Percentiles rank a stretch among this genome's conserved stretches.
Evolutionary conservation across 2,888 invertebrate species (phyloP).

Genomic region (Scotopteryx bipunctaria): DNA sequence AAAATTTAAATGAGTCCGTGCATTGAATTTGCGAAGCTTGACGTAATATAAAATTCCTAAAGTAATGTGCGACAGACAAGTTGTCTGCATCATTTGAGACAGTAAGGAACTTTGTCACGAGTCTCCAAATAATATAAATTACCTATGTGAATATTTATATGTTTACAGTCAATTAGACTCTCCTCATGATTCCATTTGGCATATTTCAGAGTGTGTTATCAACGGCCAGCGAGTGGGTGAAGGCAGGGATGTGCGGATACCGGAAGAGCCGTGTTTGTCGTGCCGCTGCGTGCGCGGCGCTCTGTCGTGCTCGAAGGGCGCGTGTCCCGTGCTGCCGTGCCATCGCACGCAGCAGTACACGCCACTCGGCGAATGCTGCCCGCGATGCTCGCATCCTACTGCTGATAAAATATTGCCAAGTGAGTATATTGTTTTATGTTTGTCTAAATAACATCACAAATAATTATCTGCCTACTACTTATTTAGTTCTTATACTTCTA

Average conservation of each 20-base stretch:
- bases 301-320: conserved; percentile 91
- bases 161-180: too few species aligned
- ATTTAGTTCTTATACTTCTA: background rate
- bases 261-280: conserved; percentile 93
- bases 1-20: conserved; percentile 47
- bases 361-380: conserved; percentile 92
- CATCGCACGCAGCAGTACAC: conserved; percentile 86
- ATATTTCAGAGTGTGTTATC: conserved; percentile 88
- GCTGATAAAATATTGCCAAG: conserved; percentile 77
- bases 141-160: too few species aligned
- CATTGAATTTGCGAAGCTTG: conserved; percentile 38
- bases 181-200: too few species aligned
- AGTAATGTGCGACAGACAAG: conserved; percentile 30
- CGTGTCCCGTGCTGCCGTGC: conserved; percentile 95
- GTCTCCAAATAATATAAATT: too few species aligned
- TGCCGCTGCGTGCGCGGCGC: conserved; percentile 89
- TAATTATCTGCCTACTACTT: background rate
- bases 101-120: too few species aligned
- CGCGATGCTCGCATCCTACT: conserved; percentile 73
- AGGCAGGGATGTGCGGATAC: conserved; percentile 90
- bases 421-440: conserved; percentile 43
- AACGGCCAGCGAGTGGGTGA: conserved; percentile 92
- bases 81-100: conserved; percentile 33
- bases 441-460: too few species aligned
- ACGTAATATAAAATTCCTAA: conserved; percentile 31